phyloP scores from a whole-genome alignment of 2,888 invertebrate genomes.

The Cheilosia grossa region DNA sequence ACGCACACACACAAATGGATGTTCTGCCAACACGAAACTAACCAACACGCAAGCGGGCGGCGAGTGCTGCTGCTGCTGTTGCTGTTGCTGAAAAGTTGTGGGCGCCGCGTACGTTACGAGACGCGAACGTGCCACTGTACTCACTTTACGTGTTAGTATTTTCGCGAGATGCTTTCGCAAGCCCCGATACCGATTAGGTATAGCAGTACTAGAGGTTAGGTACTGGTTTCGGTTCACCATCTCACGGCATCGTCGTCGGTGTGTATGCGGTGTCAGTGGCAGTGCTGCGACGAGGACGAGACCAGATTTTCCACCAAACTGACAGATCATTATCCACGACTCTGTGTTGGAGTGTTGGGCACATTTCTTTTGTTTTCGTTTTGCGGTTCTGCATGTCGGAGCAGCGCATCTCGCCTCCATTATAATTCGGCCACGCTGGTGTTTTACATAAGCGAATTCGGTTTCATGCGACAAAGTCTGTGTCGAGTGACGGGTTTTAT shows the following conservation, averaged over 20 bases:
- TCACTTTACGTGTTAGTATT: conserved; percentile 74
- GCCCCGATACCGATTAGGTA: conserved; percentile 55
- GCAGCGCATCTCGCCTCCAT: conserved; percentile 68
- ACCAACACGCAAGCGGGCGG: conserved; percentile 28
- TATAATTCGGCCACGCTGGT: conserved; percentile 63
- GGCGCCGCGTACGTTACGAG: conserved; percentile 73
- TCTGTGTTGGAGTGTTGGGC: conserved; percentile 40
- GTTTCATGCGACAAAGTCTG: conserved; percentile 74
- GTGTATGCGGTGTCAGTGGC: conserved; percentile 32
- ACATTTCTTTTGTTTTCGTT: conserved; percentile 48
- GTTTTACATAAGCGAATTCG: conserved; percentile 74
- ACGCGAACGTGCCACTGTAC: conserved; percentile 73
- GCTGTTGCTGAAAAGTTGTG: conserved; percentile 60
- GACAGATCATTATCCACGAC: conserved; percentile 73
- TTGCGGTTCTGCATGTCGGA: conserved; percentile 63
- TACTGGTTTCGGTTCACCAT: conserved; percentile 43
- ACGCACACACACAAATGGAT: conserved; percentile 26
- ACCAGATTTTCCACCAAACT: conserved; percentile 72
- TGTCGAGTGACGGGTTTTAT: conserved; percentile 66
- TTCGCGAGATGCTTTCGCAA: conserved; percentile 71
- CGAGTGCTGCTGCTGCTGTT: conserved; percentile 66
- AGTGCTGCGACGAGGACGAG: conserved; percentile 68
- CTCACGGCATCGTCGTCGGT: conserved; percentile 17
- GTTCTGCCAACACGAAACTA: conserved; percentile 24
- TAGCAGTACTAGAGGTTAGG: conserved; percentile 13